Evolutionary conservation across 2,113 vertebrate genomes (phyloP).

Genomic region (Phalacrocorax aristotelis): DNA sequence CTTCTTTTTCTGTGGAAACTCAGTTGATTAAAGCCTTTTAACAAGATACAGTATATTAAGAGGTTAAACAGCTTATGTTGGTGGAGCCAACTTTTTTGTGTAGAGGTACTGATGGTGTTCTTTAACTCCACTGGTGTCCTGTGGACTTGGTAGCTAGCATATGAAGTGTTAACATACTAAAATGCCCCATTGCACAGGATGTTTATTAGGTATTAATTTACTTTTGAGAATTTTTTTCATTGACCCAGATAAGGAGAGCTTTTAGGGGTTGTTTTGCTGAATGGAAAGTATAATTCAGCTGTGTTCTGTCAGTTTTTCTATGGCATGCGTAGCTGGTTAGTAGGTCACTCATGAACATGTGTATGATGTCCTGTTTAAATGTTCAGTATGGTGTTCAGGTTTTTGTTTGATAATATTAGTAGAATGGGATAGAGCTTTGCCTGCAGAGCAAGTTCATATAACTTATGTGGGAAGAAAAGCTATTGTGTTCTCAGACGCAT

Average conservation of each 20-base stretch:
- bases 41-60: no score
- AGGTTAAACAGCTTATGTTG: background rate
- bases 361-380: background rate
- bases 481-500: slow-evolving; percentile 10
- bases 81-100: background rate
- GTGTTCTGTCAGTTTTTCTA: background rate
- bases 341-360: background rate
- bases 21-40: no score
- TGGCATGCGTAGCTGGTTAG: background rate
- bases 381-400: background rate
- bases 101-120: background rate
- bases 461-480: background rate
- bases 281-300: background rate
- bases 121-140: background rate
- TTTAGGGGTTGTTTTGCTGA: background rate
- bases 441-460: background rate
- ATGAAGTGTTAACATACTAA: background rate
- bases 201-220: background rate
- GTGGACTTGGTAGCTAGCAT: background rate
- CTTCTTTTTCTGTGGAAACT: background rate
- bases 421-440: background rate
- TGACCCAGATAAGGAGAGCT: background rate
- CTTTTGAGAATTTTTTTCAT: background rate
- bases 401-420: background rate
- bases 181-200: background rate